Evolutionary conservation across 2,797 vertebrate genomes (phyloP), one percentile per base, ranked within the genome.

Genomic region (Typhlichthys subterraneus): DNA sequence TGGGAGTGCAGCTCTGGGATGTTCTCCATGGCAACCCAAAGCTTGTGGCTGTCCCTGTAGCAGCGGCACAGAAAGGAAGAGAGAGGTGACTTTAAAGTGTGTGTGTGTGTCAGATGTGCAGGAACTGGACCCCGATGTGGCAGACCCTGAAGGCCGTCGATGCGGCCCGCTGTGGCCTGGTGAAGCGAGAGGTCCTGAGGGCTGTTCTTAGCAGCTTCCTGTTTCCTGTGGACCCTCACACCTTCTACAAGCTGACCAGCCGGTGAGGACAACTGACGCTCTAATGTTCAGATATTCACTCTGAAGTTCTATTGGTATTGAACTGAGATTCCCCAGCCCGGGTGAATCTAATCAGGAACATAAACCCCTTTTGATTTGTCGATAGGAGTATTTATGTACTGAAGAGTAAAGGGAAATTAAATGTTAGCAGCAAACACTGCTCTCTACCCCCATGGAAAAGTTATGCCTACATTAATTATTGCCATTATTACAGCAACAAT

Each of bases 171-270:
- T 72, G 79, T n/a, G 92, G 91, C 73, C 89, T 87, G 56, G 73
- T 94, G 14, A 80, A 90, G 69, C 70, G 86, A 75, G 90, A 92
- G 59, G 91, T 89, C 83, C 88, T 93, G 59, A 91, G 93, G 83
- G 81, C 88, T 2, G 81, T 92, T 75, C 80, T 93, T 65, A 91
- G 89, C 84, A 90, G 81, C 67, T 94, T 92, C 63, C 60, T 93
- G 54, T 92, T 90, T 86, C 85, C 75, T 53, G 77, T 94, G 67
- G 87, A 86, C 45, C 88, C 80, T 65, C 83, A 75, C 75, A 77
- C 82, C 80, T 94, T 93, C 73, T 87, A 91, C 70, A 83, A 86
- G 80, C 69, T 95, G 83, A 92, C 91, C 87, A 91, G 80, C 75
- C 83, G 85, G 89, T 94, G 88, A 9, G 59, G 29, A 50, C 45